Base-by-base conservation (phyloP, 1,140 invertebrate species). In the Limonius californicus region DNA sequence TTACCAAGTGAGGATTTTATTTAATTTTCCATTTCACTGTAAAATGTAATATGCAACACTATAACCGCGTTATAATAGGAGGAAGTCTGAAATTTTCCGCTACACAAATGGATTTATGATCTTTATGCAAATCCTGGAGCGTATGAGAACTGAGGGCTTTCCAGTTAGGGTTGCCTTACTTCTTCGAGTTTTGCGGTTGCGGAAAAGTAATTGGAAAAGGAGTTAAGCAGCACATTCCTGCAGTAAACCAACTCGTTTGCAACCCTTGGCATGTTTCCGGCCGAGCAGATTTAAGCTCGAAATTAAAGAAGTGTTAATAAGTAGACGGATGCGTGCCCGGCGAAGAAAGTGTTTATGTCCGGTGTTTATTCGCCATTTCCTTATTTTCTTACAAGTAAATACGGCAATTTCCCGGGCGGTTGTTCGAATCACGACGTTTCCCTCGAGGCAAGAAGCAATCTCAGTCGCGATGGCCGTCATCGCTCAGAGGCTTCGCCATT, bases 351-450 rank as follows among this genome's bases (percentile, higher is more conserved):
- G n/a, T 27, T 27, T 39, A 12, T 39, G 35, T 14, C 35, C 35
- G n/a, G 35, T 39, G 35, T 39, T 39, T 39, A 39, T 39, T 39
- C n/a, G 35, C 35, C n/a, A 50, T 55, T 55, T 27, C 54, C 27
- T 55, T 23, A 23, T 55, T 55, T 32, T 32, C 54, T 12, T 23
- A 55, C 27, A 55, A 50, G 19, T 55, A 55, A 55, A 55, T 55
- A 55, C 45, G 20, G 54, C 54, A 55, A 55, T 55, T 55, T 55
- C 54, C 19, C 54, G 54, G 15, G 27, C 54, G 54, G 54, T 55
- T 55, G 54, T 55, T 55, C 54, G 30, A 55, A 55, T 55, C 54
- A 55, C 27, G 18, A 55, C 54, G 16, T 19, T 55, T 55, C 54
- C 54, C 54, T 27, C 2, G 20, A 15, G 27, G 27, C 27, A 16